Percentiles rank a stretch among this genome's conserved stretches.
Evolutionary conservation across 2,888 invertebrate genomes (phyloP).

Genomic region (Strigamia transsilvanica): DNA sequence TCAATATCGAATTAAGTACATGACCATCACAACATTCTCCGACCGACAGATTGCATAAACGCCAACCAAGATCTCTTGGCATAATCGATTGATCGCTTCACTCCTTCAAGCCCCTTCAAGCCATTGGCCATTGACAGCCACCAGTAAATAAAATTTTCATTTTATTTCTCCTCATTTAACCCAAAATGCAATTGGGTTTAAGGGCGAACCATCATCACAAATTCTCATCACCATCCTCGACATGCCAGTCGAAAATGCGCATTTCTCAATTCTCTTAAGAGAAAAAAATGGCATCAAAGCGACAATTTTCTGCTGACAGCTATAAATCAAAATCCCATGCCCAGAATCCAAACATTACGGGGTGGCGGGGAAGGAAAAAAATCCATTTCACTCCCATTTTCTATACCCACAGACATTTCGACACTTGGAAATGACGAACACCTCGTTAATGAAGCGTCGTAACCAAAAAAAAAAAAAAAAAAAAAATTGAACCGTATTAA

Average conservation of each 20-base stretch:
- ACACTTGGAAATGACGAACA: background rate
- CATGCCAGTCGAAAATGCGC: background rate
- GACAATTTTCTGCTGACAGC: constrained; percentile 30
- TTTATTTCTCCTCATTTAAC: constrained; percentile 19
- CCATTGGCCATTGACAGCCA: background rate
- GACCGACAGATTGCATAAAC: too few species aligned
- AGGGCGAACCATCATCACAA: background rate
- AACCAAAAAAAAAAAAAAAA: background rate
- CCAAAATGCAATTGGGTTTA: background rate
- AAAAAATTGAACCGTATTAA: background rate
- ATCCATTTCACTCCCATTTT: background rate
- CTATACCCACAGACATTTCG: background rate
- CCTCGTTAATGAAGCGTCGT: constrained; percentile 20
- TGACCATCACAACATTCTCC: background rate
- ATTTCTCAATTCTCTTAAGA: constrained; percentile 4
- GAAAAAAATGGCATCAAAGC: background rate
- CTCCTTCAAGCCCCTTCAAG: background rate
- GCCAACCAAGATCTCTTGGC: background rate
- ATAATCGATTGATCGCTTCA: constrained; percentile 10
- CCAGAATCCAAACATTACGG: background rate
- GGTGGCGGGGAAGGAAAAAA: too few species aligned
- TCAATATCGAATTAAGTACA: too few species aligned
- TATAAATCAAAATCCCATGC: constrained; percentile 21
- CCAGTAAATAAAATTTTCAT: background rate
- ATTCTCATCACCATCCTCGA: background rate